These are phyloP conservation scores for Drosophila lacteicornis DNA, from an alignment of 1,140 invertebrate genomes.

Conservation along the genomic window DNA sequence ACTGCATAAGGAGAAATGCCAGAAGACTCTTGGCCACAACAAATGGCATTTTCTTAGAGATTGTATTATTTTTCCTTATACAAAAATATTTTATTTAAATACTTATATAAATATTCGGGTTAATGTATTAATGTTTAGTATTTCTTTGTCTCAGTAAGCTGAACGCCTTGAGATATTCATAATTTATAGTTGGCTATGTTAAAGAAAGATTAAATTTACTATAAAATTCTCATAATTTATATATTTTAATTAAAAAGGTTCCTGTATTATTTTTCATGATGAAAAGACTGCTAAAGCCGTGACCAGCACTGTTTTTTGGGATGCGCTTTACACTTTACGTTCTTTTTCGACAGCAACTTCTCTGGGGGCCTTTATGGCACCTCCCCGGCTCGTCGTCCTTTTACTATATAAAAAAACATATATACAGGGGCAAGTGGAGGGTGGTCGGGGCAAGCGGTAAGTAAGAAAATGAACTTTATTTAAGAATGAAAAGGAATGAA, in stretches of 20 bases:
- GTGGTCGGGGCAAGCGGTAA: not conserved
- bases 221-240: no score
- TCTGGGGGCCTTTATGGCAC: conserved; percentile 52
- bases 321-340: conserved; percentile 30
- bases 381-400: not conserved
- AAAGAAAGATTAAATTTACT: no score
- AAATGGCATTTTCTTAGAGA: conserved; percentile 7
- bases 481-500: conserved; percentile 25
- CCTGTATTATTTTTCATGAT: no score
- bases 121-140: no score
- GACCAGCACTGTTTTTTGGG: conserved; percentile 22
- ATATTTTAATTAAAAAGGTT: no score
- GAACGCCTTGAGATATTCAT: no score
- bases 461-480: conserved; percentile 34
- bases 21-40: conserved; percentile 7
- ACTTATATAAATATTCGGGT: no score
- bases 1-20: conserved; percentile 33
- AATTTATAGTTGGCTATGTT: no score
- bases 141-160: no score
- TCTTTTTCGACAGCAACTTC: conserved; percentile 57
- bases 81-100: not conserved
- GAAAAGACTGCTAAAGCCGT: conserved; percentile 11
- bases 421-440: not conserved
- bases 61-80: not conserved
- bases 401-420: conserved; percentile 9